These are phyloP conservation scores for Drosophila bipectinata DNA, from an alignment of 1,140 invertebrate genomes.

Conservation along the genomic window DNA sequence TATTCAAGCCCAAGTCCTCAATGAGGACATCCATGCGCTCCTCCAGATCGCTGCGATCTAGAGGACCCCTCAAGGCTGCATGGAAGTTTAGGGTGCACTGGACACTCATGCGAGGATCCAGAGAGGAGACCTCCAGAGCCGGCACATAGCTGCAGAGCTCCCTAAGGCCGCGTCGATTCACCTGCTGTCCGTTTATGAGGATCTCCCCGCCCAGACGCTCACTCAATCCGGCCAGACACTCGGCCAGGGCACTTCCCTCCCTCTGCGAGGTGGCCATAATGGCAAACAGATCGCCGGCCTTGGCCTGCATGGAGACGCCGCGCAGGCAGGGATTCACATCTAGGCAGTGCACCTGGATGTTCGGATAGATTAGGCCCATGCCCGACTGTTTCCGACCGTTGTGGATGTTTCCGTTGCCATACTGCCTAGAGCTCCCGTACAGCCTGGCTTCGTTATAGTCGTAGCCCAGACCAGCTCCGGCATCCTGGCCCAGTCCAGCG, in stretches of 20 bases:
- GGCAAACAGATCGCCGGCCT: slow-evolving; percentile 94
- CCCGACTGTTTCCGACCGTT: slow-evolving; percentile 79
- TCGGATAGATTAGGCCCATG: slow-evolving; percentile 85
- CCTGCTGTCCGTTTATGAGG: slow-evolving; percentile 93
- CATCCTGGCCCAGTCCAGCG: slow-evolving; percentile 50
- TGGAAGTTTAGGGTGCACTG: slow-evolving; percentile 93
- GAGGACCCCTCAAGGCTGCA: slow-evolving; percentile 88
- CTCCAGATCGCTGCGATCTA: slow-evolving; percentile 87
- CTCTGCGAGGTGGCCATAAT: slow-evolving; percentile 93
- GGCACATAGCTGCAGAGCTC: slow-evolving; percentile 84
- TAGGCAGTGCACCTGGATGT: slow-evolving; percentile 88
- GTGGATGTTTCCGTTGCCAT: slow-evolving; percentile 36
- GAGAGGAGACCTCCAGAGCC: slow-evolving; percentile 74
- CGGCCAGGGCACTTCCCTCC: slow-evolving; percentile 92
- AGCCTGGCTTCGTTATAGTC: slow-evolving; percentile 73
- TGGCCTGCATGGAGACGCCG: slow-evolving; percentile 91
- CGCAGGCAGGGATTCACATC: slow-evolving; percentile 86
- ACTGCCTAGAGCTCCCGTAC: slow-evolving; percentile 72
- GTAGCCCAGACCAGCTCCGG: slow-evolving; percentile 50
- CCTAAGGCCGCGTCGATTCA: slow-evolving; percentile 88
- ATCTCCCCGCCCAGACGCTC: slow-evolving; percentile 91
- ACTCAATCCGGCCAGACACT: slow-evolving; percentile 90
- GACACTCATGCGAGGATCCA: slow-evolving; percentile 90
- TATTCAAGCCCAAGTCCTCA: slow-evolving; percentile 94
- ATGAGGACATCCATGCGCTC: slow-evolving; percentile 92